phyloP scores from a whole-genome alignment of 2,888 invertebrate species.

The Philonicus albiceps region DNA sequence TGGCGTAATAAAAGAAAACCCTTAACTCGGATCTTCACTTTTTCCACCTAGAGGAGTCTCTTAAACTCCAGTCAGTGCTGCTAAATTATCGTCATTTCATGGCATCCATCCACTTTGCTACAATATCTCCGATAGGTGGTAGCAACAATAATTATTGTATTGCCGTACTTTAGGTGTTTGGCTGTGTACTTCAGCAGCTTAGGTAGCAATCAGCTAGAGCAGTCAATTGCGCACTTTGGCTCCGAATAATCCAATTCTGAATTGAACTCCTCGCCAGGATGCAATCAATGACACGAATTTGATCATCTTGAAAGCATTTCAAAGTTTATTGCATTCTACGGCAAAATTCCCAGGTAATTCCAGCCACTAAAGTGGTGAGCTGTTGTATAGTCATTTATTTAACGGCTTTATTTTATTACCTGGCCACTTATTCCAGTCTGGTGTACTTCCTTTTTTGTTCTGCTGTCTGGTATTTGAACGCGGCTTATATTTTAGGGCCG shows the following conservation, averaged over 20 bases:
- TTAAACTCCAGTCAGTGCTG: background rate
- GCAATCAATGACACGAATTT: constrained; percentile 27
- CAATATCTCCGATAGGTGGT: background rate
- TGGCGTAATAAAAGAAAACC: background rate
- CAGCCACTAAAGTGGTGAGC: background rate
- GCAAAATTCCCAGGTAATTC: constrained; percentile 23
- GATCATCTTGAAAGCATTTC: constrained; percentile 33
- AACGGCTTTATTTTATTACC: constrained; percentile 17
- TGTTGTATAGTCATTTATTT: constrained; percentile 23
- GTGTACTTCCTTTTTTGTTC: background rate
- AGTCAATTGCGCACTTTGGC: constrained; percentile 17
- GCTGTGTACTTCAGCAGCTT: background rate
- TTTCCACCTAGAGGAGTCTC: background rate
- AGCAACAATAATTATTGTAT: constrained; percentile 30
- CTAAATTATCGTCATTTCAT: background rate
- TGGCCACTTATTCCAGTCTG: constrained; percentile 8
- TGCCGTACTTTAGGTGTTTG: constrained; percentile 12
- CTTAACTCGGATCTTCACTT: background rate
- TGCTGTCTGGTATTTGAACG: background rate
- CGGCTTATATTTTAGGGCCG: background rate
- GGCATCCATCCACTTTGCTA: constrained; percentile 1
- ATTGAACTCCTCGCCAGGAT: background rate
- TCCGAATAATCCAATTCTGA: background rate
- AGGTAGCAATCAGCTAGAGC: background rate
- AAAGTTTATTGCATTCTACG: constrained; percentile 30